phyloP scores from a whole-genome alignment of 2,113 vertebrate genomes.

The Chaetops frenatus region DNA sequence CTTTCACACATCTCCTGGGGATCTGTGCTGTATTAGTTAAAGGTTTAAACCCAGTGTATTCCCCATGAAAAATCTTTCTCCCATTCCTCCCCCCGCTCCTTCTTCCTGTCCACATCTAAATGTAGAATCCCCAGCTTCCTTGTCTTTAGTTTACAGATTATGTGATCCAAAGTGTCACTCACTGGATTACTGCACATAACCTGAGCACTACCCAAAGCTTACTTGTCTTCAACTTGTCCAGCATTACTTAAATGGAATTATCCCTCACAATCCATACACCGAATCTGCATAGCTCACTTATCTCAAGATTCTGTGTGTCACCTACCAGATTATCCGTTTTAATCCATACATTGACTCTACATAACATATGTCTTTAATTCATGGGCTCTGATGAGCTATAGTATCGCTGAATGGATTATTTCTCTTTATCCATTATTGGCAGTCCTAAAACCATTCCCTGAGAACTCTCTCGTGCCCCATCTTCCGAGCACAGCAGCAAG shows the following conservation, averaged over 20 bases:
- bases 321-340: slow-evolving; percentile 66
- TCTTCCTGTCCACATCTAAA: slow-evolving; percentile 9
- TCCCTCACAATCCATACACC: slow-evolving; percentile 48
- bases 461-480: not conserved
- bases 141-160: slow-evolving; percentile 56
- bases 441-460: slow-evolving; percentile 10
- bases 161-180: slow-evolving; percentile 30
- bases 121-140: not conserved
- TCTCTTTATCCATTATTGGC: slow-evolving; percentile 61
- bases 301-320: slow-evolving; percentile 66
- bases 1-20: slow-evolving; percentile 6
- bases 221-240: slow-evolving; percentile 61
- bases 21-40: not conserved
- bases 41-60: slow-evolving; percentile 42
- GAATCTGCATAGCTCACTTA: slow-evolving; percentile 56
- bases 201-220: not conserved
- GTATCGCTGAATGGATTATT: slow-evolving; percentile 62
- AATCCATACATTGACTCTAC: slow-evolving; percentile 65
- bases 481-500: not conserved
- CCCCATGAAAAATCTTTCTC: not conserved
- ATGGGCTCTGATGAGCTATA: slow-evolving; percentile 41
- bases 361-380: slow-evolving; percentile 66
- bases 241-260: slow-evolving; percentile 67
- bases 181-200: slow-evolving; percentile 50
- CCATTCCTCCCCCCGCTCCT: not conserved